Percentiles rank a stretch among this genome's conserved stretches.
These are phyloP conservation scores for Astyanax mexicanus DNA, from an alignment of 2,797 vertebrate genomes.

Conservation along the genomic window DNA sequence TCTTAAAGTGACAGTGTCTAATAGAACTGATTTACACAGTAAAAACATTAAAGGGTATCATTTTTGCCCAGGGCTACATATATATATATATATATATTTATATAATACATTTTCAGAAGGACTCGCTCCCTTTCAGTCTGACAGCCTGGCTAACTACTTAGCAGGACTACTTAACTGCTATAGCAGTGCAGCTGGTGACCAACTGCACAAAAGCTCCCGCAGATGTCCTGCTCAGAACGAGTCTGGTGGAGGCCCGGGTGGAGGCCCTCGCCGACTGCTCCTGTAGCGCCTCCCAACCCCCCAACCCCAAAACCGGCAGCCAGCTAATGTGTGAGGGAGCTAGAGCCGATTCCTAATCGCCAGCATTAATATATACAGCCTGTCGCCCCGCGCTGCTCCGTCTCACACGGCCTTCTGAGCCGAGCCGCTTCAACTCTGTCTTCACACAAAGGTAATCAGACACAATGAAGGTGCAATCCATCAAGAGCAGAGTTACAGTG, in stretches of 20 bases:
- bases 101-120: too few species aligned
- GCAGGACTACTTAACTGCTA: conserved; percentile 25
- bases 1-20: too few species aligned
- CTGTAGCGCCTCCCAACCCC: conserved; percentile 30
- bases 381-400: too few species aligned
- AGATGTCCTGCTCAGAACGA: conserved; percentile 53
- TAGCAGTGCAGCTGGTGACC: conserved; percentile 50
- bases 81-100: too few species aligned
- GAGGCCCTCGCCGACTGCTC: conserved; percentile 39
- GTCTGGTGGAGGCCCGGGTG: conserved; percentile 52
- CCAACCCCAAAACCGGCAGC: conserved; percentile 44
- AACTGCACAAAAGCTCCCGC: conserved; percentile 52
- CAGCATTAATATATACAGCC: conserved; percentile 53
- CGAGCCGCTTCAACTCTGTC: conserved; percentile 33
- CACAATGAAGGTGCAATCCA: conserved; percentile 51
- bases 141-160: conserved; percentile 38
- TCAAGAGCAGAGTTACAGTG: conserved; percentile 38
- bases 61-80: too few species aligned
- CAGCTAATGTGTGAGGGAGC: conserved; percentile 46
- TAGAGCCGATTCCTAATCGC: conserved; percentile 49
- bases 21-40: too few species aligned
- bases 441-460: conserved; percentile 56
- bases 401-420: conserved; percentile 44
- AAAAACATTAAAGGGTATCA: too few species aligned
- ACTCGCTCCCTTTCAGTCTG: neutral